These are phyloP conservation scores for Coregonus suidteri DNA, from an alignment of 2,797 vertebrate species.

Conservation along the genomic window DNA sequence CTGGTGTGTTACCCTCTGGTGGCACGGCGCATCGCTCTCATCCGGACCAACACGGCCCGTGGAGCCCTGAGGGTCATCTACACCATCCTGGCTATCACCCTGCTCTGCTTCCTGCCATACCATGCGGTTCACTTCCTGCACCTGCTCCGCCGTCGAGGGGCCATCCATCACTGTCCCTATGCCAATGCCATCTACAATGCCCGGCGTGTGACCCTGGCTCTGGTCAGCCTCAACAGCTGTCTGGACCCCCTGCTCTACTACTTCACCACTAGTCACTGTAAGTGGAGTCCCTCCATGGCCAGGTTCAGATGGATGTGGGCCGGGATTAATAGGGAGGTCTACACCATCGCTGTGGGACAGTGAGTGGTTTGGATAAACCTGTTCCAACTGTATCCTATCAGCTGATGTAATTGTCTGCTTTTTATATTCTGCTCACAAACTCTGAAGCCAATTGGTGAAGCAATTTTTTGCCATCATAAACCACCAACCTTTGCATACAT, in stretches of 20 bases:
- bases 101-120: constrained; percentile 84
- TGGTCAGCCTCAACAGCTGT: constrained; percentile 82
- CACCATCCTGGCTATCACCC: constrained; percentile 75
- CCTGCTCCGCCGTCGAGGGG: constrained; percentile 58
- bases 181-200: constrained; percentile 62
- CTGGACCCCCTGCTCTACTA: constrained; percentile 83
- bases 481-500: no score
- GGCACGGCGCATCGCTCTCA: constrained; percentile 59
- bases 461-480: no score
- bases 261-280: constrained; percentile 72
- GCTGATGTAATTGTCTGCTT: no score
- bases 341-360: constrained; percentile 57
- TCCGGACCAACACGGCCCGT: constrained; percentile 52
- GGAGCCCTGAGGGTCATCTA: constrained; percentile 69
- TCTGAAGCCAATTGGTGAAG: no score
- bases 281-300: constrained; percentile 48
- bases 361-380: neutral
- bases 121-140: constrained; percentile 78
- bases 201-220: constrained; percentile 73
- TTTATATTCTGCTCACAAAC: no score
- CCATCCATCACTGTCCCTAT: constrained; percentile 40
- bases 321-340: constrained; percentile 54
- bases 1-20: constrained; percentile 75
- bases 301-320: constrained; percentile 37
- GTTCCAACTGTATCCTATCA: no score